phyloP scores from a whole-genome alignment of 64 coral and sea anemone genomes.

The Actinia equina region DNA sequence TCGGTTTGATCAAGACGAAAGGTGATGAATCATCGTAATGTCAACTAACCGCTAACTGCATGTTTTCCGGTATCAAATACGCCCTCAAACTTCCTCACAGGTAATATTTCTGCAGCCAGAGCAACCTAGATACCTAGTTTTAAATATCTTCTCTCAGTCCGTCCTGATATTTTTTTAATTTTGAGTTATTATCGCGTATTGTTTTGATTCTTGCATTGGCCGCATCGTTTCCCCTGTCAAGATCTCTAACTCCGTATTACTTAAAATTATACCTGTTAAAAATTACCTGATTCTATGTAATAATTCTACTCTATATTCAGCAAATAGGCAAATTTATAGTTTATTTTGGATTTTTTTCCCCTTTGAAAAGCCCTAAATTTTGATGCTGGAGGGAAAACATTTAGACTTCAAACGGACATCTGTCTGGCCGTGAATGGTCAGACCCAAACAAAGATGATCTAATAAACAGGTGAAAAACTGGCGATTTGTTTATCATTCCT shows the following conservation, averaged over 20 bases:
- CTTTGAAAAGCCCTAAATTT: background rate
- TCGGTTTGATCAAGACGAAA: background rate
- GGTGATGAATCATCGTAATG: background rate
- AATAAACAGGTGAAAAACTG: background rate
- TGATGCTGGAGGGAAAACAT: background rate
- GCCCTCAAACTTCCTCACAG: background rate
- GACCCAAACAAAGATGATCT: conserved; percentile 1
- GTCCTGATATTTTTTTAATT: background rate
- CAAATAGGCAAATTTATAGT: background rate
- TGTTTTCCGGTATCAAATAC: background rate
- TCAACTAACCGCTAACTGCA: background rate
- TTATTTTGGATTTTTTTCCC: background rate
- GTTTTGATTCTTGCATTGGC: background rate
- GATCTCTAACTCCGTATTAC: background rate
- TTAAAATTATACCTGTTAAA: background rate
- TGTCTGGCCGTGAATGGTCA: background rate
- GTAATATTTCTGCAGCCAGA: background rate
- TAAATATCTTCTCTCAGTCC: background rate
- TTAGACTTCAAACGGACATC: background rate
- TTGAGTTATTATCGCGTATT: background rate
- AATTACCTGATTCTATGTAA: background rate
- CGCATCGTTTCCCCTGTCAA: background rate
- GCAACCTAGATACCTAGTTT: background rate
- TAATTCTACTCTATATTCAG: background rate
- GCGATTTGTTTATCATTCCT: background rate